Conservation (phyloP, 2,797 vertebrate genomes). For the Okamejei kenojei region DNA sequence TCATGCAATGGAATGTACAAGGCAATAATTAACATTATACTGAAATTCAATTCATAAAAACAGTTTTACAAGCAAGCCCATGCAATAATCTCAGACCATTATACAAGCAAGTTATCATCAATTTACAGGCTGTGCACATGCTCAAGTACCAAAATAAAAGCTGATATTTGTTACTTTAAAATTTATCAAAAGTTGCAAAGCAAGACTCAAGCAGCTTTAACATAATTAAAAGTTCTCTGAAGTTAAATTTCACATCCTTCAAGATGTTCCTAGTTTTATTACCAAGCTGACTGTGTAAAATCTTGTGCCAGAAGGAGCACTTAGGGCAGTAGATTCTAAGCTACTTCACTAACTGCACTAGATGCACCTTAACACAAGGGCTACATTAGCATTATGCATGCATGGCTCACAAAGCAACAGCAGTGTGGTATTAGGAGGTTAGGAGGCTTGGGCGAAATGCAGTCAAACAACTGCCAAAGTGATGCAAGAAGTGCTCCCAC, state of each 20-base stretch:
- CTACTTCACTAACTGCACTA: constrained; percentile 97
- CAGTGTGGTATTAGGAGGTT: neutral
- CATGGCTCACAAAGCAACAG: constrained; percentile 17
- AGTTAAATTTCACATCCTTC: neutral
- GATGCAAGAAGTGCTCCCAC: constrained; percentile 66
- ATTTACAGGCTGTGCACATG: neutral
- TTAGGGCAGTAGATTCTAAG: constrained; percentile 95
- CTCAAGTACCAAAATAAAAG: neutral
- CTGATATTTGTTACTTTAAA: neutral
- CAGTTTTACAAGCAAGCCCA: neutral
- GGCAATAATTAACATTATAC: neutral
- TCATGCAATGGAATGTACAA: neutral
- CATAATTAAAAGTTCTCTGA: neutral
- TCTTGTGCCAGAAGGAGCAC: constrained; percentile 97
- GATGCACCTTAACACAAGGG: constrained; percentile 99
- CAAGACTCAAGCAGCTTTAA: neutral
- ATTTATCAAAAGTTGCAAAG: neutral
- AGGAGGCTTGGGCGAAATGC: neutral
- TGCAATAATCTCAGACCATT: neutral
- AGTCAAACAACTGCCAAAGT: constrained; percentile 47
- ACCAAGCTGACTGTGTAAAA: constrained; percentile 44
- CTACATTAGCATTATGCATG: neutral
- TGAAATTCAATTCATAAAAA: neutral
- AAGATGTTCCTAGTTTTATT: constrained; percentile 4
- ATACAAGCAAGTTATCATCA: neutral